These are phyloP conservation scores for Adelges cooleyi DNA, from an alignment of 1,140 invertebrate genomes.

Conservation along the genomic window DNA sequence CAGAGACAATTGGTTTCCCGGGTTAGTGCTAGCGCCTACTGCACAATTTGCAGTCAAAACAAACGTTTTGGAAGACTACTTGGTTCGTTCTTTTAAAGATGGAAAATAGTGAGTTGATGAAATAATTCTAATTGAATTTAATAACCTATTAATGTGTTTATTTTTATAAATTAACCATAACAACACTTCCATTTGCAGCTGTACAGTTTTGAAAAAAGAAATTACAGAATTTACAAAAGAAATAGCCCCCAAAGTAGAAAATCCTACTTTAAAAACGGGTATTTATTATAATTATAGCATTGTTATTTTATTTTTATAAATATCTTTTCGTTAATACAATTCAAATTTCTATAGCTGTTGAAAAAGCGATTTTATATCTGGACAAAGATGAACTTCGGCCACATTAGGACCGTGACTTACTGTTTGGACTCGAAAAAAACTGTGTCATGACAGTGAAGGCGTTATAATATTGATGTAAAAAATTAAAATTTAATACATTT, in stretches of 20 bases:
- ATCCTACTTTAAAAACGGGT: slow-evolving; percentile 55
- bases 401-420: slow-evolving; percentile 79
- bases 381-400: slow-evolving; percentile 80
- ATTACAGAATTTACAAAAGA: slow-evolving; percentile 78
- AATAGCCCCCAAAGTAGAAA: slow-evolving; percentile 66
- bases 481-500: too few relatives aligned
- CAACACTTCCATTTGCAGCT: too few relatives aligned
- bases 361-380: slow-evolving; percentile 76
- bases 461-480: slow-evolving; percentile 54
- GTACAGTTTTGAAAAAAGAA: slow-evolving; percentile 88
- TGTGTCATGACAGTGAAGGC: slow-evolving; percentile 46
- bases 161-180: too few relatives aligned
- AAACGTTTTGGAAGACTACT: slow-evolving; percentile 74
- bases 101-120: slow-evolving; percentile 57
- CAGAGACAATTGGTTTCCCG: slow-evolving; percentile 82
- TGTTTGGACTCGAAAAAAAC: slow-evolving; percentile 54
- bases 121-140: neutral
- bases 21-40: slow-evolving; percentile 79
- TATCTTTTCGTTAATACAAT: slow-evolving; percentile 1
- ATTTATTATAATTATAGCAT: slow-evolving; percentile 29
- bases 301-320: neutral
- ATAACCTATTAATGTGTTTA: too few relatives aligned
- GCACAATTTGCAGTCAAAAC: slow-evolving; percentile 80
- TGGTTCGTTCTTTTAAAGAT: slow-evolving; percentile 89
- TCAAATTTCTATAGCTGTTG: slow-evolving; percentile 62